These are phyloP conservation scores for Pseudochirops corinnae DNA, from an alignment of 2,797 vertebrate species.

Conservation along the genomic window DNA sequence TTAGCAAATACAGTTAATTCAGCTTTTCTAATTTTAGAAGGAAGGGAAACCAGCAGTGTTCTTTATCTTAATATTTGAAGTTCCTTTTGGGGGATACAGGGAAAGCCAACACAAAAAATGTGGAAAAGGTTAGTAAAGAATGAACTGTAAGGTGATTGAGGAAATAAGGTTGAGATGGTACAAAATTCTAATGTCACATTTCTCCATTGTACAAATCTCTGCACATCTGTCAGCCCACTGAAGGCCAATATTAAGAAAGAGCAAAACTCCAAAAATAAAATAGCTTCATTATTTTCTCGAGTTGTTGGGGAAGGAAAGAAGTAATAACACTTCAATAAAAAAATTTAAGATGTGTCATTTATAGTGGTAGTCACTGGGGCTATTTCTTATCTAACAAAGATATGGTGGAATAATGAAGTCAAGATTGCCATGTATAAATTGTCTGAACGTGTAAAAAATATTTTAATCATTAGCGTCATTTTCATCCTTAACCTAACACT, in stretches of 20 bases:
- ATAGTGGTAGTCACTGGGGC: background rate
- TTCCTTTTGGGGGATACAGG: background rate
- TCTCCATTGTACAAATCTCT: background rate
- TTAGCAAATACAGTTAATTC: background rate
- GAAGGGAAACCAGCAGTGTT: background rate
- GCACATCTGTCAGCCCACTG: background rate
- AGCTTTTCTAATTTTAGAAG: background rate
- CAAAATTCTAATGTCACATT: background rate
- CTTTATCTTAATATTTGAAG: background rate
- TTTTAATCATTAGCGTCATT: constrained; percentile 16
- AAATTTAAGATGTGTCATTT: background rate
- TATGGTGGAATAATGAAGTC: background rate
- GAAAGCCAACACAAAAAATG: background rate
- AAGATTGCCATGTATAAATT: background rate
- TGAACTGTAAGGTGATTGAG: background rate
- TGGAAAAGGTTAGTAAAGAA: background rate
- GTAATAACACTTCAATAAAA: background rate
- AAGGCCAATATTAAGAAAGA: background rate
- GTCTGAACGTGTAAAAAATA: background rate
- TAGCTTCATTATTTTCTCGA: background rate
- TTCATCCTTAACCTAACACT: background rate
- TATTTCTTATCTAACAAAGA: background rate
- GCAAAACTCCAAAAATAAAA: background rate
- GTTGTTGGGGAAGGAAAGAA: background rate
- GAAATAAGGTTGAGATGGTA: background rate